phyloP scores from a whole-genome alignment of 2,113 vertebrate genomes.

The Bujurquina vittata region DNA sequence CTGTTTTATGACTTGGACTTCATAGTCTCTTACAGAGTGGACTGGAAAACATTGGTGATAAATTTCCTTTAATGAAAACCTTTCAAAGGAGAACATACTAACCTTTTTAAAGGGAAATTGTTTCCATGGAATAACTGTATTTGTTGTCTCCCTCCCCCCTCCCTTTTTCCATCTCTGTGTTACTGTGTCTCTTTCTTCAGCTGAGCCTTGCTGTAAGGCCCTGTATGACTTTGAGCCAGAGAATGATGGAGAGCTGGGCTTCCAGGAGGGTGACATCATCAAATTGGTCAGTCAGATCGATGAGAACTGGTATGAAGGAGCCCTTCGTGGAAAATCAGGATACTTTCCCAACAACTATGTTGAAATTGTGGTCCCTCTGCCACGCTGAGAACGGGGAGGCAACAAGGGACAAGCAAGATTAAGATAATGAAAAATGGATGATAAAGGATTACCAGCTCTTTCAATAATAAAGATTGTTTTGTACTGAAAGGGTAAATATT shows the following conservation, averaged over 20 bases:
- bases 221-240: constrained; percentile 96
- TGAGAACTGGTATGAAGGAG: constrained; percentile 97
- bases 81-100: constrained; percentile 3
- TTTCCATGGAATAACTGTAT: not conserved
- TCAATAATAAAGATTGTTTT: constrained; percentile 13
- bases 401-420: not conserved
- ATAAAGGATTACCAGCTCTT: constrained; percentile 7
- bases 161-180: constrained; percentile 1
- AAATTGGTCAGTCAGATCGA: constrained; percentile 93
- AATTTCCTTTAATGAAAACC: not conserved
- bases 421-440: not conserved
- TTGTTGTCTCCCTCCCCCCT: not conserved
- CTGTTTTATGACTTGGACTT: not conserved
- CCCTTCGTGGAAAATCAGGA: constrained; percentile 86
- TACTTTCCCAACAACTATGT: constrained; percentile 98
- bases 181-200: constrained; percentile 65
- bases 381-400: constrained; percentile 73
- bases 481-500: constrained; percentile 31
- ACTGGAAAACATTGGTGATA: constrained; percentile 19
- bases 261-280: constrained; percentile 93
- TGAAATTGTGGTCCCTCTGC: constrained; percentile 91
- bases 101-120: not conserved
- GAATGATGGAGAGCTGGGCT: constrained; percentile 93
- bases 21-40: constrained; percentile 10
- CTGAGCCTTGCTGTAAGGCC: constrained; percentile 92